Conservation (phyloP, 2,113 vertebrate genomes). For the Urocolius indicus region DNA sequence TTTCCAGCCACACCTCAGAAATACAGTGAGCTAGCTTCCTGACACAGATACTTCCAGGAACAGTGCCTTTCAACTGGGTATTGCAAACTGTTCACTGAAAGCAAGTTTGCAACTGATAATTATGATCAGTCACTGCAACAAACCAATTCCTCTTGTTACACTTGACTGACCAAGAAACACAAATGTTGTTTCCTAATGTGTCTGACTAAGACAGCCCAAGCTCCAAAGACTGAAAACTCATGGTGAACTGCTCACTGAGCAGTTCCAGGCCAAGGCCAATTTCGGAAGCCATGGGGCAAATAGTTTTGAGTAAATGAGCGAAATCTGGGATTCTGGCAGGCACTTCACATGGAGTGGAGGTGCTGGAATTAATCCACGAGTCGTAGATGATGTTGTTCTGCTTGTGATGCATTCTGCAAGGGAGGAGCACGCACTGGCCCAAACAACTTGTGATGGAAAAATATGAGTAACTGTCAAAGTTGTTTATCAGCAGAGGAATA, state of each 20-base stretch:
- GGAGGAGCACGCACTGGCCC: background rate
- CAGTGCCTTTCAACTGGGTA: background rate
- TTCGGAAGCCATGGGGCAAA: background rate
- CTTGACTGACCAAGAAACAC: background rate
- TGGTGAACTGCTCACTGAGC: background rate
- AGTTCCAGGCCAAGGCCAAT: background rate
- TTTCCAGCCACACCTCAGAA: background rate
- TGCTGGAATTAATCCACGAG: background rate
- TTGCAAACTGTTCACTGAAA: conserved; percentile 6
- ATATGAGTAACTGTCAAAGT: background rate
- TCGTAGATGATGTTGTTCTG: background rate
- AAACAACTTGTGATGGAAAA: background rate
- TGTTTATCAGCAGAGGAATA: background rate
- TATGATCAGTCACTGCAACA: background rate
- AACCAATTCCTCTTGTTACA: background rate
- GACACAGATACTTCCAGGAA: background rate
- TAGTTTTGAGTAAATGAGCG: conserved; percentile 22
- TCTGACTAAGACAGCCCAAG: background rate
- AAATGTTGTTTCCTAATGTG: background rate
- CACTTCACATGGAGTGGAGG: background rate
- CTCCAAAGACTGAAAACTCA: background rate
- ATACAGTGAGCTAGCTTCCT: background rate
- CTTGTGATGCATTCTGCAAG: background rate
- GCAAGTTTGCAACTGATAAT: conserved; percentile 2
- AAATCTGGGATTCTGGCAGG: background rate